Evolutionary conservation across 2,888 invertebrate species (phyloP).

Genomic region (Phorcus lineatus): DNA sequence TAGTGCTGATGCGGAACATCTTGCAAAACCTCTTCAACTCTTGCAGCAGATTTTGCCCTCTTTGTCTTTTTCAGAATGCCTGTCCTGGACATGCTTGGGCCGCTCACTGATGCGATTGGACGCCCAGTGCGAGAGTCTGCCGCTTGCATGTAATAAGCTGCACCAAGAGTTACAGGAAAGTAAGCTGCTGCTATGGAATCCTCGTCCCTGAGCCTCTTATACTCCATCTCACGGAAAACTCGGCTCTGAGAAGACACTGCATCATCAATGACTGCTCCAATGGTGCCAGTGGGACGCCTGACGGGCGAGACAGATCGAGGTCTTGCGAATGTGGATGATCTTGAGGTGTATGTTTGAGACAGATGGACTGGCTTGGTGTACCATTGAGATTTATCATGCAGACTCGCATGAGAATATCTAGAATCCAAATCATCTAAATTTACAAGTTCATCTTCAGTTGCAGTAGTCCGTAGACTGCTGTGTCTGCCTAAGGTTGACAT

Average conservation of each 20-base stretch:
- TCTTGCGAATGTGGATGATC: neutral
- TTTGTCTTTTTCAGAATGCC: neutral
- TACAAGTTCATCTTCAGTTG: neutral
- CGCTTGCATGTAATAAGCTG: neutral
- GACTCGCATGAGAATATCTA: neutral
- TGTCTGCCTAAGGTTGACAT: neutral
- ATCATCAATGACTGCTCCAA: neutral
- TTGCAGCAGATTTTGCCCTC: neutral
- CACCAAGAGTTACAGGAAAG: constrained; percentile 22
- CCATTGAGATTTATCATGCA: neutral
- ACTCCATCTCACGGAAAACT: neutral
- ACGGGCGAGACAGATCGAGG: neutral
- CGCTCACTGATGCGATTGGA: neutral
- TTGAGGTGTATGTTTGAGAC: neutral
- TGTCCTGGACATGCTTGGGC: neutral
- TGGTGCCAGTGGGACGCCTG: neutral
- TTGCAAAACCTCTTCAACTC: neutral
- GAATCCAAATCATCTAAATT: neutral
- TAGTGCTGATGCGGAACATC: too few species aligned
- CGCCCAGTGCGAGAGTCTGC: neutral
- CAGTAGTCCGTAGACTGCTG: neutral
- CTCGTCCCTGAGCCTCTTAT: neutral
- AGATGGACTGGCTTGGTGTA: neutral
- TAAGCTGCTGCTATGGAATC: neutral
- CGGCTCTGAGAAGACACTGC: neutral